Evolutionary conservation across 92 coral and sea anemone species (phyloP).

Genomic region (Siderastrea radians): DNA sequence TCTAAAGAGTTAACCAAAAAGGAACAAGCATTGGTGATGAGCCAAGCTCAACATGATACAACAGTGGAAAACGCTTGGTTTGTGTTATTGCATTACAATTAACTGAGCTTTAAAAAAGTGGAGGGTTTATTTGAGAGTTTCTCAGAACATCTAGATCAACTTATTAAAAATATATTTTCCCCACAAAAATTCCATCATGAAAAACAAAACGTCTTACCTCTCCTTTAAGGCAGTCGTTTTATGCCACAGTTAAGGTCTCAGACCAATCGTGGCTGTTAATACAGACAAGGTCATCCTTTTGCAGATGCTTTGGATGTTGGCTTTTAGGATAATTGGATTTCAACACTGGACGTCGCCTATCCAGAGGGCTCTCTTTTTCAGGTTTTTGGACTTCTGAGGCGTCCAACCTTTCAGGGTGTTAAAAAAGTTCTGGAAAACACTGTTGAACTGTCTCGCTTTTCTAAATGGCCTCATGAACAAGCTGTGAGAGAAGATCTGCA

Average conservation of each 20-base stretch:
- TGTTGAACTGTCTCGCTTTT: no score
- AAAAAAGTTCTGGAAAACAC: no score
- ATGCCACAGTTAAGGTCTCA: constrained; percentile 4
- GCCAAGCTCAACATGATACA: no score
- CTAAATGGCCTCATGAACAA: no score
- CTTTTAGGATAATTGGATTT: constrained; percentile 35
- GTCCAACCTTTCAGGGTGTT: not conserved
- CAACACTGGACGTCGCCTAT: constrained; percentile 15
- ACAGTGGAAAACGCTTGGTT: no score
- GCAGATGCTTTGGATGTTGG: constrained; percentile 36
- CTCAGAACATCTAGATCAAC: not conserved
- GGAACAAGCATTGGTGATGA: no score
- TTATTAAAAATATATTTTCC: not conserved
- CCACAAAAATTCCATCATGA: not conserved
- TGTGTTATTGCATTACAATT: no score
- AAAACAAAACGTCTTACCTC: constrained; percentile 8
- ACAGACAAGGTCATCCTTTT: constrained; percentile 30
- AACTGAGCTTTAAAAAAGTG: no score
- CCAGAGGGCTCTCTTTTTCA: constrained; percentile 20
- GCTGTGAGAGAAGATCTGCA: no score
- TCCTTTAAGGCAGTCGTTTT: constrained; percentile 21
- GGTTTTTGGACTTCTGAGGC: constrained; percentile 18
- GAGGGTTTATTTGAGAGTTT: no score
- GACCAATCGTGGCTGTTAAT: constrained; percentile 16
- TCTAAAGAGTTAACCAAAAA: no score